phyloP scores from a whole-genome alignment of 2,113 vertebrate species.

The Protomyctophum bolini region DNA sequence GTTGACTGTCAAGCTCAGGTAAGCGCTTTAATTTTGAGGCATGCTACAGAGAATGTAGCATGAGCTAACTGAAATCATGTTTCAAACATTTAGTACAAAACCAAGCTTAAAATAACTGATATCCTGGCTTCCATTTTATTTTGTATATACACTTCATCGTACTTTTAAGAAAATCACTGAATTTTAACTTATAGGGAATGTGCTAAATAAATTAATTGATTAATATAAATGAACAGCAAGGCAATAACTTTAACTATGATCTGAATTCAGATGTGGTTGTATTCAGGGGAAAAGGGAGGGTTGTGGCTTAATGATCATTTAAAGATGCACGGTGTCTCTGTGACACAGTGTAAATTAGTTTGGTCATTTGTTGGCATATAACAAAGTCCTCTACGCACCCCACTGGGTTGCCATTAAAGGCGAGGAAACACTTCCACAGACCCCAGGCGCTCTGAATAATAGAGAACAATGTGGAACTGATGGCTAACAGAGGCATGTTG shows the following conservation, averaged over 20 bases:
- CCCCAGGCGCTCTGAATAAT: slow-evolving; percentile 60
- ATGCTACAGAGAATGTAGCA: too few species aligned
- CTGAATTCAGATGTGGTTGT: slow-evolving; percentile 21
- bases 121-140: too few species aligned
- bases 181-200: too few species aligned
- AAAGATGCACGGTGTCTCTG: slow-evolving; percentile 51
- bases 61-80: too few species aligned
- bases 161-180: not conserved
- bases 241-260: slow-evolving; percentile 15
- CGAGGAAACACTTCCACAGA: slow-evolving; percentile 59
- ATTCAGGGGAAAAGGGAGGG: slow-evolving; percentile 22
- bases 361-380: slow-evolving; percentile 69
- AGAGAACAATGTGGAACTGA: slow-evolving; percentile 60
- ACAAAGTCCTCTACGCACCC: slow-evolving; percentile 56
- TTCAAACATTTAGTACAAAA: too few species aligned
- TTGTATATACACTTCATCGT: not conserved
- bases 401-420: slow-evolving; percentile 68
- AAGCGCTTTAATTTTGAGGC: not conserved
- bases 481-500: slow-evolving; percentile 59
- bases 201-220: too few species aligned
- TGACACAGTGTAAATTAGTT: slow-evolving; percentile 63
- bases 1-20: not conserved
- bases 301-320: slow-evolving; percentile 55
- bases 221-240: not conserved
- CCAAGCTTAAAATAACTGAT: too few species aligned